These are phyloP conservation scores for Xestia ashworthii DNA, from an alignment of 2,888 invertebrate genomes.

Conservation along the genomic window DNA sequence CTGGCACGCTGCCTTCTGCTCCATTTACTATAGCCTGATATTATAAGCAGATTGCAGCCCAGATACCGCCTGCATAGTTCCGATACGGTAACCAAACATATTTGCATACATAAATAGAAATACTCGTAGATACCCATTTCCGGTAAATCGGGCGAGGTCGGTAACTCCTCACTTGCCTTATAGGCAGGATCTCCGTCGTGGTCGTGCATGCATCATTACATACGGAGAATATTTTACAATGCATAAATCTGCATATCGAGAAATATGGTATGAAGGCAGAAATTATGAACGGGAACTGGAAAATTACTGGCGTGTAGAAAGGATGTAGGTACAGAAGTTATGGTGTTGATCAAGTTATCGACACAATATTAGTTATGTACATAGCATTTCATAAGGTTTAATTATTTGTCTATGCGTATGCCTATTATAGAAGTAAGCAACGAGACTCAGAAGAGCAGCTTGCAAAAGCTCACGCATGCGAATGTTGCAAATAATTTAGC, in stretches of 20 bases:
- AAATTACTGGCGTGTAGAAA: background rate
- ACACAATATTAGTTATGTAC: background rate
- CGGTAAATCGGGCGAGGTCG: slow-evolving; percentile 68
- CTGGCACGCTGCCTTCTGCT: slow-evolving; percentile 63
- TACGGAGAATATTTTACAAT: slow-evolving; percentile 48
- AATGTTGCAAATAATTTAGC: slow-evolving; percentile 1
- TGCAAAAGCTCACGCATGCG: background rate
- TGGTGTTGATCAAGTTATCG: background rate
- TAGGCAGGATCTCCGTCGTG: slow-evolving; percentile 41
- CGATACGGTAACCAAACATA: slow-evolving; percentile 56
- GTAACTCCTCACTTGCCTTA: slow-evolving; percentile 55
- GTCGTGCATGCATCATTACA: slow-evolving; percentile 52
- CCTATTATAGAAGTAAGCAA: background rate
- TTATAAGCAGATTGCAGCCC: slow-evolving; percentile 33
- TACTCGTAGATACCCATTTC: slow-evolving; percentile 68
- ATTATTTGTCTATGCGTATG: background rate
- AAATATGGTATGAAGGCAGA: slow-evolving; percentile 28
- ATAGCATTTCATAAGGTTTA: background rate
- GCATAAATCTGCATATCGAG: slow-evolving; percentile 45
- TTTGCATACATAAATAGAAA: slow-evolving; percentile 67
- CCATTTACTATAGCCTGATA: slow-evolving; percentile 50
- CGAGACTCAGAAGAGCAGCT: background rate
- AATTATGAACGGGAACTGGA: slow-evolving; percentile 24
- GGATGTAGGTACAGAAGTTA: background rate
- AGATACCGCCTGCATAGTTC: slow-evolving; percentile 57